Evolutionary conservation across 2,888 invertebrate genomes (phyloP), one percentile per base, ranked within the genome.

Genomic region (Quadroppia sp.): DNA sequence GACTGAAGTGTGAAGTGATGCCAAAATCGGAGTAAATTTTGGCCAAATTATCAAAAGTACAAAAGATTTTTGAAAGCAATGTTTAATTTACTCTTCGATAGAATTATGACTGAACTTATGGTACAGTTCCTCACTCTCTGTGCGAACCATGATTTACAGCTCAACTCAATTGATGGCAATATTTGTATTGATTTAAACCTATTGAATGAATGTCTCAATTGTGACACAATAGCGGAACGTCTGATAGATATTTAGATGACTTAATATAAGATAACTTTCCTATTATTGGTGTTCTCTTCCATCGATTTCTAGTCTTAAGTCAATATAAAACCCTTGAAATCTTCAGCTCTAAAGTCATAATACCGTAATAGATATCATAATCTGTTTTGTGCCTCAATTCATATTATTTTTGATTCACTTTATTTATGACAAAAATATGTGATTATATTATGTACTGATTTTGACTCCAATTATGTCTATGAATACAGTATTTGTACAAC

Each of bases 111-210:
- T 53, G 53, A 53, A 53, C 28, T 53, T 20, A 53, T 23, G 53
- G 53, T 53, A 53, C 23, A 20, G 53, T 53, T 53, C 53, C 53
- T 53, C 53, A 53, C 23, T 15, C n/a, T 53, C 13, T 13, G 28
- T 53, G 3, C 23, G 9, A 20, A 25, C 9, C 53, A 53, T 53
- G 53, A 23, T 53, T 53, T 53, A 11, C 20, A 53, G 53, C 53
- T 53, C 53, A 53, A 53, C 13, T 53, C 23, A 53, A 53, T 25
- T 53, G 3, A 53, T 53, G 53, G 53, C 53, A 53, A 53, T 53
- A 53, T 25, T 45, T n/a, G n/a, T n/a, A 36, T 36, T 36, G 36
- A 45, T 17, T 20, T 20, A 2, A 53, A 20, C 6, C 23, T 6
- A 53, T 9, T 17, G 53, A 53, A 20, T 53, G 6, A 20, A 23